Evolutionary conservation across 2,888 invertebrate species (phyloP).

Genomic region (Eupsilia transversa): DNA sequence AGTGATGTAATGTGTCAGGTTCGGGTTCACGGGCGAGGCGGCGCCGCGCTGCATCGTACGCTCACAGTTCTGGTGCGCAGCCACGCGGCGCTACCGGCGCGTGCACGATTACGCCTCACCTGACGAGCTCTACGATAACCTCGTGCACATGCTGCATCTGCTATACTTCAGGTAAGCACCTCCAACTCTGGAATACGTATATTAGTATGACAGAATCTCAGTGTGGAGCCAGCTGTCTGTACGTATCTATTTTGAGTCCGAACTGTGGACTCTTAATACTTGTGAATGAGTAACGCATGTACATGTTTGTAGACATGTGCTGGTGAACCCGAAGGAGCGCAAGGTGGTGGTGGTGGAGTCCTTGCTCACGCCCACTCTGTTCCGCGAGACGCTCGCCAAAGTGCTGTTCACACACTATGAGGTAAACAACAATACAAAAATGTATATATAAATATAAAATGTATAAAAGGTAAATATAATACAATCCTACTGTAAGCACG

Average conservation of each 20-base stretch:
- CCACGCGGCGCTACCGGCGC: slow-evolving; percentile 90
- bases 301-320: slow-evolving; percentile 92
- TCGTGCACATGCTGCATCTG: slow-evolving; percentile 96
- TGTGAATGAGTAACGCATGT: not conserved
- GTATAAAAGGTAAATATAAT: too few species aligned
- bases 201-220: not conserved
- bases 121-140: slow-evolving; percentile 95
- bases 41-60: slow-evolving; percentile 96
- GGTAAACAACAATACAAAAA: too few species aligned
- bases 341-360: slow-evolving; percentile 98
- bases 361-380: slow-evolving; percentile 95
- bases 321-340: slow-evolving; percentile 98
- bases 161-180: slow-evolving; percentile 95
- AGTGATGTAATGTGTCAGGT: slow-evolving; percentile 88
- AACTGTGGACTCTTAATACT: not conserved
- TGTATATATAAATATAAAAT: too few species aligned
- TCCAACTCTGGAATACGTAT: not conserved
- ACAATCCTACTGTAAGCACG: too few species aligned
- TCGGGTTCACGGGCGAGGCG: slow-evolving; percentile 97
- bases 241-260: too few species aligned
- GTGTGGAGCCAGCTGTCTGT: not conserved
- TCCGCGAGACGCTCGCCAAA: slow-evolving; percentile 96
- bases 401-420: slow-evolving; percentile 98
- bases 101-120: slow-evolving; percentile 92
- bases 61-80: slow-evolving; percentile 93